Base-by-base conservation (phyloP, 2,113 vertebrate species). In the Zosterops japonicus region DNA sequence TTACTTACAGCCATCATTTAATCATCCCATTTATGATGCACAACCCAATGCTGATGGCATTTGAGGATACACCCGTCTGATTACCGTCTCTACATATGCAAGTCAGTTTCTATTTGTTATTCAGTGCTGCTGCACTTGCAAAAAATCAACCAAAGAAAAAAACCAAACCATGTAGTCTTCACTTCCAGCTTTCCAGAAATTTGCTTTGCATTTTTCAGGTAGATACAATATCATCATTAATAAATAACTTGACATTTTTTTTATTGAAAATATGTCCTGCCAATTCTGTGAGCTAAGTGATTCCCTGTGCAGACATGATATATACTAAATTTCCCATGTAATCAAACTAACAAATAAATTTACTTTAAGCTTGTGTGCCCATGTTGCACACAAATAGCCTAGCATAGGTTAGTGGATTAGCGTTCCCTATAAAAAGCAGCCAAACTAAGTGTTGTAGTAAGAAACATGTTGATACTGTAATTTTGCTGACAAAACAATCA, bases 1-100 rank as follows among this genome's bases (percentile, higher is more conserved):
- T 94, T 65, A 63, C 74, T 93, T 85, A 57, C 42, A 70, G 29
- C 19, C 46, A 74, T 85, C 23, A 55, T 94, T 95, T 87, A 93
- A 80, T 90, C 90, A 68, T 55, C 22, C 20, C 17, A 13, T 55
- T 28, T 69, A 65, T 52, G 85, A 89, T 86, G 59, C 47, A 79
- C 63, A 93, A 11, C 33, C 39, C 71, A 74, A 5, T 78, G 85
- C 15, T 93, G 71, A 70, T 72, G 76, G 42, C 39, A 56, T 95
- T 94, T 9, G 8, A 89, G 68, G 75, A 70, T 81, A 91, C 68
- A 90, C 59, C 82, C 3, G 0, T 72, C 49, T 82, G 57, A 94
- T 89, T 91, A 35, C 14, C 33, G 83, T n/a, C 33, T 75, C 23
- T 57, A 2, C 44, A n/a, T 18, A 20, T 15, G 67, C 24, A 91